Conservation (phyloP, 2,797 vertebrate genomes). For the Microctenopoma steveboyesi region DNA sequence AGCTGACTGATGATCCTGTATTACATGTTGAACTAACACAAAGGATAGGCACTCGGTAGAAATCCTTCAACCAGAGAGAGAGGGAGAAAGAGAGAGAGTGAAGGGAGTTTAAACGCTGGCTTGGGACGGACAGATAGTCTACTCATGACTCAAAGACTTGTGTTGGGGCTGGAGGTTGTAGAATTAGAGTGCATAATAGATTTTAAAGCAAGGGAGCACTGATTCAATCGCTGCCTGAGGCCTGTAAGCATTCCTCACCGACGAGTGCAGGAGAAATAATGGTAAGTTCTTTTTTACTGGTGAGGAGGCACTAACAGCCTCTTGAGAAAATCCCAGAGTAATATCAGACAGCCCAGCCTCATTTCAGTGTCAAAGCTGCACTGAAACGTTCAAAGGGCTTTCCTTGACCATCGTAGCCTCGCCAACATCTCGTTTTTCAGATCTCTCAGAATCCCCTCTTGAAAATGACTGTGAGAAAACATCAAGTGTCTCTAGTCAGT, state of each 20-base stretch:
- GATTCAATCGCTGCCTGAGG: conserved; percentile 76
- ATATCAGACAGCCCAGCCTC: conserved; percentile 56
- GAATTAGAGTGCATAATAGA: conserved; percentile 79
- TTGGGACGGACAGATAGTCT: conserved; percentile 63
- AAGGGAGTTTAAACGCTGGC: conserved; percentile 62
- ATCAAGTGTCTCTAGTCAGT: conserved; percentile 30
- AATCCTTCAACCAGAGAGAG: conserved; percentile 53
- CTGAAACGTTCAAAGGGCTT: conserved; percentile 51
- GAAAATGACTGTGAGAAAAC: conserved; percentile 2
- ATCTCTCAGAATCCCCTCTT: conserved; percentile 26
- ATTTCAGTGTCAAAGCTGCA: conserved; percentile 51
- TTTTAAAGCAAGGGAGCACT: conserved; percentile 69
- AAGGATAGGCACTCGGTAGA: conserved; percentile 59
- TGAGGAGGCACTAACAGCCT: conserved; percentile 76
- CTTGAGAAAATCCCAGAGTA: conserved; percentile 77
- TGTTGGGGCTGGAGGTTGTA: conserved; percentile 65
- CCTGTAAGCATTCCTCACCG: conserved; percentile 73
- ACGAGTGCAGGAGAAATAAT: conserved; percentile 82
- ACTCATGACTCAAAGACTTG: conserved; percentile 72
- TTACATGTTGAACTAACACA: conserved; percentile 68
- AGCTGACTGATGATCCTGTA: conserved; percentile 75
- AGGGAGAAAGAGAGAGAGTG: conserved; percentile 3
- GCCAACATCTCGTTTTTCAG: conserved; percentile 27
- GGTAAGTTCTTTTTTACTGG: conserved; percentile 57
- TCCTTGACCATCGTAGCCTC: conserved; percentile 27